Conservation (phyloP, 2,797 vertebrate species). For the Anguilla obscura region DNA sequence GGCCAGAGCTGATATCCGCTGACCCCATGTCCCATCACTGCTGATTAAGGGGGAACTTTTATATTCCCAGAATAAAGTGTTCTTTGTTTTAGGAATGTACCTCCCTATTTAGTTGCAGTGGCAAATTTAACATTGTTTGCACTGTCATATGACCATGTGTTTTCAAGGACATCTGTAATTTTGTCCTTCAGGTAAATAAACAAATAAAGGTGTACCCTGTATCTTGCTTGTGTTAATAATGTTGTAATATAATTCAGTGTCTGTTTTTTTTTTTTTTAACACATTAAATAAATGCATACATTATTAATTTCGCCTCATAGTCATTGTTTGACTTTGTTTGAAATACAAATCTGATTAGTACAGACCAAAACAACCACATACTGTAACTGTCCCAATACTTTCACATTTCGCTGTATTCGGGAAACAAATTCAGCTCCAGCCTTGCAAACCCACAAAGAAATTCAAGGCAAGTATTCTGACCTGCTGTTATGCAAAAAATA, state of each 20-base stretch:
- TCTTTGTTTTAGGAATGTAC: not conserved
- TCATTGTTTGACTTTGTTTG: too few relatives aligned
- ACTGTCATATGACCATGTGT: not conserved
- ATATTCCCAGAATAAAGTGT: not conserved
- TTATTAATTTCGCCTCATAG: too few relatives aligned
- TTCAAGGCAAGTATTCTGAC: not conserved
- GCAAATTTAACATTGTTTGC: not conserved
- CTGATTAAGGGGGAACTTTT: conserved; percentile 30
- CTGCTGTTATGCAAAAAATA: not conserved
- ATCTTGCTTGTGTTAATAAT: not conserved
- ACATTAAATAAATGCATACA: too few relatives aligned
- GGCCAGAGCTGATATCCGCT: conserved; percentile 39
- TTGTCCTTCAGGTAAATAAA: not conserved
- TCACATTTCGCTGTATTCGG: not conserved
- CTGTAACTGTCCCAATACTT: too few relatives aligned
- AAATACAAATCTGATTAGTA: too few relatives aligned
- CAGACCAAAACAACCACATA: too few relatives aligned
- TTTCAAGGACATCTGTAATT: not conserved
- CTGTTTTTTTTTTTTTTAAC: too few relatives aligned
- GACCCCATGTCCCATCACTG: conserved; percentile 26
- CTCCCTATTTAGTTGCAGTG: not conserved
- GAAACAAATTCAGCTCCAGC: not conserved
- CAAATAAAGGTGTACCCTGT: not conserved
- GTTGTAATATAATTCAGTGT: too few relatives aligned
- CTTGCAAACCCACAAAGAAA: not conserved